Evolutionary conservation across 2,888 invertebrate genomes (phyloP).

Genomic region (Meiosimyza decipiens): DNA sequence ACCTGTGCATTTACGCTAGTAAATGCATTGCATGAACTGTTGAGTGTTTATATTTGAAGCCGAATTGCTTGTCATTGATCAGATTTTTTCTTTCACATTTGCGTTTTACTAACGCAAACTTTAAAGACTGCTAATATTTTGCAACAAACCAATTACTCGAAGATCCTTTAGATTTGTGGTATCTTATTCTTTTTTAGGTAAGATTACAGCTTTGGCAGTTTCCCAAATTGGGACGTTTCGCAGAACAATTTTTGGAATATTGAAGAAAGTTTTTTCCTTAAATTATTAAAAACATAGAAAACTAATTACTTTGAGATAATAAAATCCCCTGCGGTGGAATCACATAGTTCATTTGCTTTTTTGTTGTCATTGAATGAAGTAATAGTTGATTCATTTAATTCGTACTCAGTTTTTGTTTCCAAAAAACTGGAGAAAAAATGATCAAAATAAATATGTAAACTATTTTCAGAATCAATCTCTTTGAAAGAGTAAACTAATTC

Average conservation of each 20-base stretch:
- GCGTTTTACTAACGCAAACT: not conserved
- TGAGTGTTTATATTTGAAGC: constrained; percentile 2
- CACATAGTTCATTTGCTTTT: not conserved
- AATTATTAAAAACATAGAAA: not conserved
- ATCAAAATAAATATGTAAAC: not conserved
- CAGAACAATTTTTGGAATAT: not conserved
- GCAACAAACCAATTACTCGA: constrained; percentile 22
- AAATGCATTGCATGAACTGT: no score
- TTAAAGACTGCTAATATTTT: not conserved
- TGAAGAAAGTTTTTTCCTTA: not conserved
- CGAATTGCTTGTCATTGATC: constrained; percentile 10
- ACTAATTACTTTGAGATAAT: not conserved
- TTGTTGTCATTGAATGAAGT: not conserved
- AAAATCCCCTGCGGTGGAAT: not conserved
- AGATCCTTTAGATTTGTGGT: not conserved
- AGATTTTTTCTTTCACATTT: not conserved
- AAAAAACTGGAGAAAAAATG: not conserved
- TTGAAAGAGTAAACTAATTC: not conserved
- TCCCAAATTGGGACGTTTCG: constrained; percentile 4
- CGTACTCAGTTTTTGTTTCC: not conserved
- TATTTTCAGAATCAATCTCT: not conserved
- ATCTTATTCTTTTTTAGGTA: constrained; percentile 24
- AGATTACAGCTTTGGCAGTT: constrained; percentile 5
- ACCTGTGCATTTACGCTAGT: not conserved
- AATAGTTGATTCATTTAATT: not conserved